These are phyloP conservation scores for Eumerus sabulonum DNA, from an alignment of 2,888 invertebrate species.

Conservation along the genomic window DNA sequence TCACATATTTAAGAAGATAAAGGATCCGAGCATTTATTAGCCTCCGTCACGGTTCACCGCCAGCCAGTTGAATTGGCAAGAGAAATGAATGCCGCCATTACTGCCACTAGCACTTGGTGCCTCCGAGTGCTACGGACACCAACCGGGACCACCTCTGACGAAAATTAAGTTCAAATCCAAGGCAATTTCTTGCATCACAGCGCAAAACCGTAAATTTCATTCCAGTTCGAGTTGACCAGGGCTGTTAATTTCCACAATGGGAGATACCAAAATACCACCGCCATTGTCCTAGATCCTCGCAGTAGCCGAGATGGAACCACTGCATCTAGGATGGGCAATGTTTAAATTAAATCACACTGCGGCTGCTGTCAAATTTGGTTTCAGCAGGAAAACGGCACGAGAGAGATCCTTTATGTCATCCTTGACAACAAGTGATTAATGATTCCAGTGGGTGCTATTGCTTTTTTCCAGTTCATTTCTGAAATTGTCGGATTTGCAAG, in stretches of 20 bases:
- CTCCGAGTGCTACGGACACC: no score
- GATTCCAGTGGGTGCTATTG: conserved; percentile 48
- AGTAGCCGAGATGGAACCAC: not conserved
- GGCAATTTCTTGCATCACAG: conserved; percentile 51
- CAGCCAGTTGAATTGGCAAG: conserved; percentile 5
- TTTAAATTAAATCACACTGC: conserved; percentile 52
- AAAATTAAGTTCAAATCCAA: conserved; percentile 47
- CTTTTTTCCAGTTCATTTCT: conserved; percentile 39
- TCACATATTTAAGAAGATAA: no score
- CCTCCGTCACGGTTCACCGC: no score
- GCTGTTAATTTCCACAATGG: conserved; percentile 27
- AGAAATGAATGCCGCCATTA: not conserved
- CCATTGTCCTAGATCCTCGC: not conserved
- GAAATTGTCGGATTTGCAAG: conserved; percentile 9
- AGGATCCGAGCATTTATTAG: no score
- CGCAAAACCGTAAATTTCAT: conserved; percentile 47
- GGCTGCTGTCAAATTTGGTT: not conserved
- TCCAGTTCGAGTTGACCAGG: conserved; percentile 22
- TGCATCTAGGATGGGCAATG: conserved; percentile 8
- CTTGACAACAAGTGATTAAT: conserved; percentile 54
- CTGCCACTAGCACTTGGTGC: not conserved
- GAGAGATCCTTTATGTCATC: not conserved
- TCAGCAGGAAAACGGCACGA: no score
- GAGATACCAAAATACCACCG: conserved; percentile 7
- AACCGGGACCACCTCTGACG: not conserved